A percentile compares a stretch with the other conserved stretches of the same genome.
These are phyloP conservation scores for Stenopsyche tienmushanensis DNA, from an alignment of 1,140 invertebrate genomes.

Conservation along the genomic window DNA sequence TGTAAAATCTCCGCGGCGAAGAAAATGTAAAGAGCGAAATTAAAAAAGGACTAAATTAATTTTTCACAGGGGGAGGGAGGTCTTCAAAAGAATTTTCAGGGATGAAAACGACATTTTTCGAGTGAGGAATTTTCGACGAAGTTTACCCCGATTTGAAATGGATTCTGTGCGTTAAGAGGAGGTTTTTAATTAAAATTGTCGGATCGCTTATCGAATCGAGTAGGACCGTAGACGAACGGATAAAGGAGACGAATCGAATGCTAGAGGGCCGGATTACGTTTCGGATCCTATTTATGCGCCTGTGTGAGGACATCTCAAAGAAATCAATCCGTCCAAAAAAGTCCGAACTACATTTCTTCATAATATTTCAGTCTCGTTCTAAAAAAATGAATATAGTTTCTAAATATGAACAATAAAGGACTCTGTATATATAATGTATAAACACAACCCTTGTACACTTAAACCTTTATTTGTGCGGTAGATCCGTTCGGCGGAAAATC, in stretches of 20 bases:
- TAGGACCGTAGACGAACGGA: slow-evolving; percentile 1
- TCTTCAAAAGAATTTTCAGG: slow-evolving; percentile 13
- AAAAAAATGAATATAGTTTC: neutral
- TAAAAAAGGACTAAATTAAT: slow-evolving; percentile 8
- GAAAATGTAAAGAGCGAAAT: neutral
- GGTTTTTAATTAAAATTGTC: slow-evolving; percentile 28
- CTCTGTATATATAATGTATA: too few species aligned
- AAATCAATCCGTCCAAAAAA: too few species aligned
- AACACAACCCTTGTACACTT: too few species aligned
- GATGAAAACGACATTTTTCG: slow-evolving; percentile 24
- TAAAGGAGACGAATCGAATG: neutral
- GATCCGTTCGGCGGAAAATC: too few species aligned
- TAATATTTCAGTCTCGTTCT: neutral
- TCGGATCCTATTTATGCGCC: too few species aligned
- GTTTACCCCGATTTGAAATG: slow-evolving; percentile 21
- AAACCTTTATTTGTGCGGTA: too few species aligned
- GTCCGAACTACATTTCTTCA: too few species aligned
- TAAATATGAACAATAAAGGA: neutral
- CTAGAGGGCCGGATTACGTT: neutral
- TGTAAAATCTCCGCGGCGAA: neutral
- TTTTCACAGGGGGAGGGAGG: slow-evolving; percentile 3
- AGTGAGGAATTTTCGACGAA: slow-evolving; percentile 20
- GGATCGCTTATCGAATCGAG: neutral
- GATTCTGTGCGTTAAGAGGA: slow-evolving; percentile 21
- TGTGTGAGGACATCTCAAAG: too few species aligned